phyloP scores from a whole-genome alignment of 2,888 invertebrate species.

The Notodonta dromedarius region DNA sequence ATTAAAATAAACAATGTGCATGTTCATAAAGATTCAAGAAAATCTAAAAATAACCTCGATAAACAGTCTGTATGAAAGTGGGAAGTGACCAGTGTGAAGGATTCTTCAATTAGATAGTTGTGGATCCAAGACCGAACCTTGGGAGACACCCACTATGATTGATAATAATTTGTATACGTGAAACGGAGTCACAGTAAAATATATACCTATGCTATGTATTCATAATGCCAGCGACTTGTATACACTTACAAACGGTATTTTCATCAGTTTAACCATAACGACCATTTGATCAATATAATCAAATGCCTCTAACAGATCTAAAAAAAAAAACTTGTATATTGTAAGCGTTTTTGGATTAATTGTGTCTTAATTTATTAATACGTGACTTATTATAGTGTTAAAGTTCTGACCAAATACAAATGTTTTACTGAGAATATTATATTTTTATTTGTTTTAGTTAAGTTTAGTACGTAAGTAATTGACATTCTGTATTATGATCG shows the following conservation, averaged over 20 bases:
- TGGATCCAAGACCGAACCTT: neutral
- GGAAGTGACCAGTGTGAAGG: slow-evolving; percentile 16
- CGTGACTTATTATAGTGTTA: neutral
- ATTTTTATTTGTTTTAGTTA: no score
- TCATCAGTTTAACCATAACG: no score
- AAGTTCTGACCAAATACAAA: slow-evolving; percentile 1
- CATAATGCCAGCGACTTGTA: neutral
- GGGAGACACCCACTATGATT: neutral
- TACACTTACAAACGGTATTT: neutral
- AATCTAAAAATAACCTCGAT: slow-evolving; percentile 14
- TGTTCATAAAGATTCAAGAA: slow-evolving; percentile 60
- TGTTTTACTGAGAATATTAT: neutral
- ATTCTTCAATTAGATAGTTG: neutral
- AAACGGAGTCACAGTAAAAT: neutral
- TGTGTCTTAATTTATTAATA: no score
- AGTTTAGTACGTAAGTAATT: no score
- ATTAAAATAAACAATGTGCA: slow-evolving; percentile 71
- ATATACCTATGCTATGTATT: neutral
- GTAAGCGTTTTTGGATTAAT: no score
- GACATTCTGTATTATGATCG: no score
- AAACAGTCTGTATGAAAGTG: slow-evolving; percentile 20
- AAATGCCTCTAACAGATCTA: no score
- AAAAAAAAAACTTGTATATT: no score
- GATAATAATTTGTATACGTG: neutral
- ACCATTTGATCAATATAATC: no score